Conservation (phyloP, 2,888 invertebrate genomes). For the Itoplectis maculator region DNA sequence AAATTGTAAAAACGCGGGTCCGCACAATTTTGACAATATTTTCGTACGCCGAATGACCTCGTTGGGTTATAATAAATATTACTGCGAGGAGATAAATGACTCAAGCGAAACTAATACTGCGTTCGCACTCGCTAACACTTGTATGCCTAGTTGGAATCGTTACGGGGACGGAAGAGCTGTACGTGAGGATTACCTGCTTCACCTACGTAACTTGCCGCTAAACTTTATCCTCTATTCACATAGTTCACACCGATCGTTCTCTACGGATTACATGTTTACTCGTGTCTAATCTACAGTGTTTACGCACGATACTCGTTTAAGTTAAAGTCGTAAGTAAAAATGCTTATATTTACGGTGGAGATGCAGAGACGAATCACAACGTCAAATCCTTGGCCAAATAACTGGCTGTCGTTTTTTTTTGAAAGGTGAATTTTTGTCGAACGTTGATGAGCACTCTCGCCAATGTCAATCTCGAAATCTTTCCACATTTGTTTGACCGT, state of each 20-base stretch:
- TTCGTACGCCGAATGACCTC: conserved; percentile 17
- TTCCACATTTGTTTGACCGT: background rate
- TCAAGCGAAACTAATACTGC: conserved; percentile 53
- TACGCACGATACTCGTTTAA: conserved; percentile 73
- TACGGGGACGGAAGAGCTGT: conserved; percentile 73
- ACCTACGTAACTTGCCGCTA: conserved; percentile 68
- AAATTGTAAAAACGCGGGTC: background rate
- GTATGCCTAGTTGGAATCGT: conserved; percentile 56
- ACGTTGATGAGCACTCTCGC: conserved; percentile 39
- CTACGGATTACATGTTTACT: conserved; percentile 79
- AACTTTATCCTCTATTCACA: conserved; percentile 78
- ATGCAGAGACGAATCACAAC: conserved; percentile 80
- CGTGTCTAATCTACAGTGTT: conserved; percentile 59
- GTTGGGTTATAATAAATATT: conserved; percentile 33
- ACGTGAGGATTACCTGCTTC: conserved; percentile 70
- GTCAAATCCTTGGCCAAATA: conserved; percentile 60
- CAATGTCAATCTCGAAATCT: conserved; percentile 33
- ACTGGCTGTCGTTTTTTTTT: conserved; percentile 14
- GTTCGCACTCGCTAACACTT: conserved; percentile 36
- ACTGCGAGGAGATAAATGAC: conserved; percentile 40
- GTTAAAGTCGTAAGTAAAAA: conserved; percentile 82
- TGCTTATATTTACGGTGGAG: conserved; percentile 79
- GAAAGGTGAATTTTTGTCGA: conserved; percentile 7
- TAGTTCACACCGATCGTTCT: conserved; percentile 81
- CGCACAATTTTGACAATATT: conserved; percentile 30